A percentile compares a stretch with the other conserved stretches of the same genome.
phyloP scores from a whole-genome alignment of 1,140 invertebrate genomes.

The Euborellia annulipes region DNA sequence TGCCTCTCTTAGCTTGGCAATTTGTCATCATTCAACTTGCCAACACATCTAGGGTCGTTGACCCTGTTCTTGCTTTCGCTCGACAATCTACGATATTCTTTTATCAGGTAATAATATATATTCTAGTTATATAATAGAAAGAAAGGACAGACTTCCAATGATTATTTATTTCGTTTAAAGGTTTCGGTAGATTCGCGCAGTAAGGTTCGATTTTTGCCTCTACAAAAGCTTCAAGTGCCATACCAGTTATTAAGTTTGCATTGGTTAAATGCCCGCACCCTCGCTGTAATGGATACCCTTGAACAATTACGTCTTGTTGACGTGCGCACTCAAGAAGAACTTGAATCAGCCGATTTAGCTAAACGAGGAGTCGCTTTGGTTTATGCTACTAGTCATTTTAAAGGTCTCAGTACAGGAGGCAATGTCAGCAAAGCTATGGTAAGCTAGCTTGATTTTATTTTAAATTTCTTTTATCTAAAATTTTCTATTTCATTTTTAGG shows the following conservation, averaged over 20 bases:
- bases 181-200: constrained; percentile 11
- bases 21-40: constrained; percentile 69
- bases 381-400: constrained; percentile 85
- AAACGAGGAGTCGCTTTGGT: constrained; percentile 57
- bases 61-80: constrained; percentile 75
- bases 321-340: constrained; percentile 68
- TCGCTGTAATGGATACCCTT: constrained; percentile 68
- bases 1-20: constrained; percentile 86
- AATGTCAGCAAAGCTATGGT: constrained; percentile 61
- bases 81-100: constrained; percentile 65
- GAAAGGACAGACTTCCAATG: not conserved
- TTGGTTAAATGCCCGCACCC: constrained; percentile 76
- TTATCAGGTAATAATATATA: constrained; percentile 46
- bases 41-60: constrained; percentile 49
- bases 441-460: constrained; percentile 12
- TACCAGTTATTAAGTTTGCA: constrained; percentile 32
- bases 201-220: constrained; percentile 15
- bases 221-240: constrained; percentile 20
- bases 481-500: constrained; percentile 33
- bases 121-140: not conserved
- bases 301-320: constrained; percentile 81
- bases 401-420: constrained; percentile 60
- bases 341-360: constrained; percentile 68
- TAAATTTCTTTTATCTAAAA: constrained; percentile 1
- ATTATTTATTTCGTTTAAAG: constrained; percentile 11